These are phyloP conservation scores for Lasioglossum lativentre DNA, from an alignment of 2,888 invertebrate species.

Conservation along the genomic window DNA sequence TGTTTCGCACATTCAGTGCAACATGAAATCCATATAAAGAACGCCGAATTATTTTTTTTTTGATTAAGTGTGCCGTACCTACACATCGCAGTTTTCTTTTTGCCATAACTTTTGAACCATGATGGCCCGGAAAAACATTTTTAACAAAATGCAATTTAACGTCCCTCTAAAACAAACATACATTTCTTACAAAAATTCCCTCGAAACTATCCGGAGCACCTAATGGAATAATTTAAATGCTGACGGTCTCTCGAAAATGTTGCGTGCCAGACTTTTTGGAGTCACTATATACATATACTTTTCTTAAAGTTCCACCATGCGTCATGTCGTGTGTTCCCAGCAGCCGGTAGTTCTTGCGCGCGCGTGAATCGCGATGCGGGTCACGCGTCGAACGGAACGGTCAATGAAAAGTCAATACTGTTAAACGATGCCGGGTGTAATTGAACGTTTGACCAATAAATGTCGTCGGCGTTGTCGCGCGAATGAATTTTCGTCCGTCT, in stretches of 20 bases:
- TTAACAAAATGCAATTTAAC: too few species aligned
- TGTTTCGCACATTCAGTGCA: too few species aligned
- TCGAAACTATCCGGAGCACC: too few species aligned
- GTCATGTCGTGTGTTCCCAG: neutral
- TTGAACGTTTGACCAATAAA: conserved; percentile 49
- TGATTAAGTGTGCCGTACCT: too few species aligned
- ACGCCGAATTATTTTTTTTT: too few species aligned
- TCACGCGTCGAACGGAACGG: conserved; percentile 19
- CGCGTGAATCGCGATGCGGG: conserved; percentile 25
- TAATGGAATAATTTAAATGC: neutral
- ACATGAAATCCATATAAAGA: too few species aligned
- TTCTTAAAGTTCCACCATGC: neutral
- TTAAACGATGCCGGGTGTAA: conserved; percentile 47
- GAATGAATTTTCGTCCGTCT: conserved; percentile 30
- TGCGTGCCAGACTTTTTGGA: neutral
- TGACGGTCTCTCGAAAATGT: too few species aligned
- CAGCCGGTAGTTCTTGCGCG: neutral
- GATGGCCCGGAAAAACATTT: too few species aligned
- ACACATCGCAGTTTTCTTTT: too few species aligned
- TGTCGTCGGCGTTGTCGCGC: conserved; percentile 19
- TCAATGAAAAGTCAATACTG: conserved; percentile 45
- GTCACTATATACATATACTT: neutral
- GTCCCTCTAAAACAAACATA: too few species aligned
- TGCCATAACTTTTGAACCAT: too few species aligned
- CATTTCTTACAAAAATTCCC: too few species aligned